Evolutionary conservation across 2,797 vertebrate genomes (phyloP).

Genomic region (Crenichthys baileyi): DNA sequence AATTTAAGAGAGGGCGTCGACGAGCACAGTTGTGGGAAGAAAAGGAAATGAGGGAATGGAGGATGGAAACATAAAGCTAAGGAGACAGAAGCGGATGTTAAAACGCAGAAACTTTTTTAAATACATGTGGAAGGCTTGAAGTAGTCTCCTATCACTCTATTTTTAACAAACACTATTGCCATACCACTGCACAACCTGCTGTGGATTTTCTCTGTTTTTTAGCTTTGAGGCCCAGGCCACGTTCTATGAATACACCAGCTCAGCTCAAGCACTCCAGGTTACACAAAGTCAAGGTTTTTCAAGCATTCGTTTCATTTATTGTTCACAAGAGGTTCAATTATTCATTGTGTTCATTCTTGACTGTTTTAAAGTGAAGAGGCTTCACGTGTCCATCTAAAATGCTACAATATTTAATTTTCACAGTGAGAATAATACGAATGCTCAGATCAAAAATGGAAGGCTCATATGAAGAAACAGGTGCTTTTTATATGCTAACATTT

Average conservation of each 20-base stretch:
- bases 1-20: constrained; percentile 22
- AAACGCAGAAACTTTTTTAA: constrained; percentile 33
- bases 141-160: constrained; percentile 22
- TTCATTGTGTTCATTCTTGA: constrained; percentile 23
- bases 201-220: constrained; percentile 19
- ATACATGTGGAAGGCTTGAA: constrained; percentile 25
- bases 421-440: constrained; percentile 7
- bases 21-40: constrained; percentile 38
- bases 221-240: constrained; percentile 29
- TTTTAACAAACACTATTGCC: constrained; percentile 37
- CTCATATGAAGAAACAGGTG: constrained; percentile 2
- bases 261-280: constrained; percentile 23
- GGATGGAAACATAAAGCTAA: constrained; percentile 14
- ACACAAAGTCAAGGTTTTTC: constrained; percentile 23
- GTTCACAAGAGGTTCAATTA: constrained; percentile 32
- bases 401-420: constrained; percentile 1
- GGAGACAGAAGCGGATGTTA: constrained; percentile 4
- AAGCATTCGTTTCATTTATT: constrained; percentile 24
- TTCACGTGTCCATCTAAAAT: constrained; percentile 21
- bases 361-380: constrained; percentile 23
- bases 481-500: constrained; percentile 10
- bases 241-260: constrained; percentile 47
- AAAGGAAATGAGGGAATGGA: constrained; percentile 45
- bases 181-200: constrained; percentile 10
- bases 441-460: constrained; percentile 16